Evolutionary conservation across 1,140 invertebrate species (phyloP), one percentile per base, ranked within the genome.

Genomic region (Saccostrea echinata): DNA sequence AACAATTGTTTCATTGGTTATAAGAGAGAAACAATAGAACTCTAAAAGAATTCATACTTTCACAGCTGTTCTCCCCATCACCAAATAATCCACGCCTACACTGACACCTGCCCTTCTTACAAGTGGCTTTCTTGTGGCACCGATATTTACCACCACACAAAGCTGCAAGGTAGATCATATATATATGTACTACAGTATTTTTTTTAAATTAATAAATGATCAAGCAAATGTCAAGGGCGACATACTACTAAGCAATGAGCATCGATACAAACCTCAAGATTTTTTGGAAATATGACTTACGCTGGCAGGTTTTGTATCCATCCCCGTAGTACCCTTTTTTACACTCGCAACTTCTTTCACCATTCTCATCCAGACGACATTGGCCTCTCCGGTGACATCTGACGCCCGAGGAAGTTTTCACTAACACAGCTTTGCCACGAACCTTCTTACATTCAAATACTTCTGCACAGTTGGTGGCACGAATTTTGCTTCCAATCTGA

Each of bases 251-350:
- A 43, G 43, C 43, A 43, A 43, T 4, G 43, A 43, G 1, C 43
- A 43, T 61, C 18, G 6, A 11, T 30, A n/a, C n/a, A n/a, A 30
- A 30, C 21, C 27, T 18, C 0, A 30, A 1, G 21, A 2, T n/a
- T 16, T 30, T 33, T 30, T 33, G 9, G 27, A 80, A 33, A 18
- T 80, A 80, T 24, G 71, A 84, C 76, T 83, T 84, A 89, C 88
- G 51, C 84, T 86, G 30, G 81, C 88, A 89, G 12, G n/a, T 71
- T 52, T 81, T 86, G 30, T 84, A 81, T 1, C 88, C 88, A 43
- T 89, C 88, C 9, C 88, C 88, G 18, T n/a, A 35, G 35, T 51
- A 87, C 9, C 88, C 88, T 9, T 81, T 80, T n/a, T 82, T 87
- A 64, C 88, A 89, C 9, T 64, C 35, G 68, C 88, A 89, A 57